Percentiles rank a stretch among this genome's conserved stretches.
These are phyloP conservation scores for Leptocoma aspasia DNA, from an alignment of 2,113 vertebrate genomes.

Conservation along the genomic window DNA sequence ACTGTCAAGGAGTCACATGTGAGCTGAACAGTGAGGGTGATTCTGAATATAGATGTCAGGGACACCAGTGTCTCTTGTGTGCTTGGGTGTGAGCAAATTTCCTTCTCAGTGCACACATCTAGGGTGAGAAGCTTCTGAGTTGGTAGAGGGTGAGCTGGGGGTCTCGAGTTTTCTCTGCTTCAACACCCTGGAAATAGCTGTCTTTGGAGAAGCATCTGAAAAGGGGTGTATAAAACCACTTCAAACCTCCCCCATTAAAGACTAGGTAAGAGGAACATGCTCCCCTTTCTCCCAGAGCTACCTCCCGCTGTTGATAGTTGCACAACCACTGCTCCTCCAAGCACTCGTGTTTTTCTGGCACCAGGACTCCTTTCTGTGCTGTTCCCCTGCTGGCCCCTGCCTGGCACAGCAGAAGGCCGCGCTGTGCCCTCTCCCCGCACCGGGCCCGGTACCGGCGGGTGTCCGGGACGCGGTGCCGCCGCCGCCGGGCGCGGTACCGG, in stretches of 20 bases:
- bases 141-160: fast-evolving
- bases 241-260: fast-evolving
- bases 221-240: fast-evolving
- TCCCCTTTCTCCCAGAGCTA: no score
- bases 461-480: background rate
- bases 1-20: conserved; percentile 32
- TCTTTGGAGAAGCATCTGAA: no score
- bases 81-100: background rate
- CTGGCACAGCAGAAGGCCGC: fast-evolving
- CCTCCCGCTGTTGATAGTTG: fast-evolving
- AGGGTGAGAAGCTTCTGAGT: background rate
- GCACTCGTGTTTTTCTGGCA: fast-evolving
- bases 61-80: background rate
- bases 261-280: fast-evolving
- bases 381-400: fast-evolving
- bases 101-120: background rate
- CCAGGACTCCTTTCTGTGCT: fast-evolving
- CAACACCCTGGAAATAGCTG: background rate
- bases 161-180: background rate
- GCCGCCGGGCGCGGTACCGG: no score
- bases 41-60: background rate
- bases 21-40: background rate
- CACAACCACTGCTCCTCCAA: fast-evolving
- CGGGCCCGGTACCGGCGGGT: background rate
- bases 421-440: no score